These are phyloP conservation scores for Drosophila limbata DNA, from an alignment of 2,888 invertebrate species.

Conservation along the genomic window DNA sequence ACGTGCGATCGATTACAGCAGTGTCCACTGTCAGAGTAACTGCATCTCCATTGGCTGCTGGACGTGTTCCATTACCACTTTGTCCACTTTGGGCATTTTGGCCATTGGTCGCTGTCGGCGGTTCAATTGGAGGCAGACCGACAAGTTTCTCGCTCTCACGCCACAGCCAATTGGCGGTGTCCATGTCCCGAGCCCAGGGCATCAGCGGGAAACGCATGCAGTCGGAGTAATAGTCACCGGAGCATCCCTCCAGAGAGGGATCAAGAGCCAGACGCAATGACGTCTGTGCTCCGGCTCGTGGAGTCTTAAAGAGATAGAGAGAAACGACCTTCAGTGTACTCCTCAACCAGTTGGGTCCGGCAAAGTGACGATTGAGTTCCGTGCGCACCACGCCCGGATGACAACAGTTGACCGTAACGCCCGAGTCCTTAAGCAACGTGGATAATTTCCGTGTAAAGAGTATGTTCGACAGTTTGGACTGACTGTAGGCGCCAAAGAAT, in stretches of 20 bases:
- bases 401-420: slow-evolving; percentile 89
- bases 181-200: slow-evolving; percentile 86
- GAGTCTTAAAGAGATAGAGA: slow-evolving; percentile 78
- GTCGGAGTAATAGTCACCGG: slow-evolving; percentile 87
- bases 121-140: slow-evolving; percentile 67
- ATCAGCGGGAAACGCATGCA: slow-evolving; percentile 86
- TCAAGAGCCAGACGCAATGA: slow-evolving; percentile 82
- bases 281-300: slow-evolving; percentile 84
- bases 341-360: slow-evolving; percentile 65
- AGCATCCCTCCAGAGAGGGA: slow-evolving; percentile 78
- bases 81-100: slow-evolving; percentile 19
- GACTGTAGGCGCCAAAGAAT: slow-evolving; percentile 88
- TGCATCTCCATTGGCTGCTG: slow-evolving; percentile 26
- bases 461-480: slow-evolving; percentile 93
- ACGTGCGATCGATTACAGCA: slow-evolving; percentile 58
- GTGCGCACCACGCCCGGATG: slow-evolving; percentile 92
- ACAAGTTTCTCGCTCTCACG: slow-evolving; percentile 85
- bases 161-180: slow-evolving; percentile 88
- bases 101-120: slow-evolving; percentile 16
- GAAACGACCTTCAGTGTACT: slow-evolving; percentile 64
- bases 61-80: slow-evolving; percentile 27
- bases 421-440: slow-evolving; percentile 87
- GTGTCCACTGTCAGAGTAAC: slow-evolving; percentile 45
- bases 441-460: slow-evolving; percentile 90
- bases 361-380: slow-evolving; percentile 88